Base-by-base conservation (phyloP, 2,888 invertebrate species). In the Leptopilina myrica region DNA sequence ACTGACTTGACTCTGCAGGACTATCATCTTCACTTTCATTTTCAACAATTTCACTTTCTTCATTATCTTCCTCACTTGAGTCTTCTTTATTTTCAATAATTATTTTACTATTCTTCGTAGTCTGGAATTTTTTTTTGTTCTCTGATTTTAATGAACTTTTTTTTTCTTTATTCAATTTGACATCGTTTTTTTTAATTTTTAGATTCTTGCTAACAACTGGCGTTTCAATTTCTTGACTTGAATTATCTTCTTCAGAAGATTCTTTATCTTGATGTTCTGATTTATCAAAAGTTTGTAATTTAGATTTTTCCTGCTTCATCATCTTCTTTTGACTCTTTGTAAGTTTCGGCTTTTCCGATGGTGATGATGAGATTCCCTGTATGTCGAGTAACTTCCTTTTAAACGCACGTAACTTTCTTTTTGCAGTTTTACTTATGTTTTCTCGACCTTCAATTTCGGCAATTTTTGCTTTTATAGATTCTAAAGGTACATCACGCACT, bases 341-440 rank as follows among this genome's bases (percentile, higher is more conserved):
- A 0, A 56, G 56, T 5, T 53, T 5, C 9, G 26, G 5, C 15
- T 8, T 59, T 33, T 73, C 33, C 5, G 9, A 56, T 11, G 56
- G 15, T 33, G 14, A 5, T n/a, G n/a, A 5, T 0, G 14, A 1
- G 40, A 69, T 76, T 20, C 80, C 84, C 33, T 84, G 79, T 0
- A 80, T 11, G 3, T 85, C 73, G 0, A 4, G 14, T 33, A 90
- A 73, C 77, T 86, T 86, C 65, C 87, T 90, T 9, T 81, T 85
- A 5, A 89, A 78, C 7, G 75, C 12, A 5, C 76, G 78, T 26
- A 90, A 79, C 76, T 83, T 86, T 69, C 85, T 86, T 5, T 81
- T 84, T 0, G 89, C 89, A 0, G 85, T 85, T 83, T 86, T 90
- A 1, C 87, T 79, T 5, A 89, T 12, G 0, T 76, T 78, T 33